Evolutionary conservation across 2,113 vertebrate genomes (phyloP).

Genomic region (Megaceryle torquata): DNA sequence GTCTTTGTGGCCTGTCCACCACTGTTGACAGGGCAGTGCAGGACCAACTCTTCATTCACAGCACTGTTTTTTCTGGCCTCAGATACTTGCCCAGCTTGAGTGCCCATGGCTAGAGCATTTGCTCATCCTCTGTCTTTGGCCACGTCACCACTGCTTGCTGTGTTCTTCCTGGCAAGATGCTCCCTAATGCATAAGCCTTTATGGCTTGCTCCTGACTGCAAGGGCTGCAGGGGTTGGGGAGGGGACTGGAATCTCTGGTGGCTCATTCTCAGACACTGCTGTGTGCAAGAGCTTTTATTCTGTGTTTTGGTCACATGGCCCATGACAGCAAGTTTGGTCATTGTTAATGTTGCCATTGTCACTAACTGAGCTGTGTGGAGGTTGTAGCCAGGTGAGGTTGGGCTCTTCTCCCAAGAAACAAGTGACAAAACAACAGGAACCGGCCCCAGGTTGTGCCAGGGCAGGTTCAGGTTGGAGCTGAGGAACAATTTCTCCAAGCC

Average conservation of each 20-base stretch:
- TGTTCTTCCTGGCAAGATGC: not conserved
- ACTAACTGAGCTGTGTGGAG: not conserved
- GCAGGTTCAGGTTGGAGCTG: not conserved
- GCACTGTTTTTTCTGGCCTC: not conserved
- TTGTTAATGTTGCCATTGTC: not conserved
- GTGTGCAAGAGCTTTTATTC: not conserved
- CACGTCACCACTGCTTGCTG: rapidly evolving
- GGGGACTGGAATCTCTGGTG: not conserved
- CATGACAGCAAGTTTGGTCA: not conserved
- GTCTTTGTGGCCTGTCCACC: not conserved
- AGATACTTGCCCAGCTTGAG: not conserved
- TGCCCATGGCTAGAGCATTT: not conserved
- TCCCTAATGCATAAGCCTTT: not conserved
- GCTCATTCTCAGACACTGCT: not conserved
- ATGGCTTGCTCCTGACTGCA: not conserved
- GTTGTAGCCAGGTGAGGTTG: not conserved
- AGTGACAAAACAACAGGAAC: not conserved
- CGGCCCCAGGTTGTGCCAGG: not conserved
- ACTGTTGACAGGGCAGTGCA: not conserved
- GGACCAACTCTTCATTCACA: not conserved
- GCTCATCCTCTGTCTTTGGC: not conserved
- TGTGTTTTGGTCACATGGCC: rapidly evolving
- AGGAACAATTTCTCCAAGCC: not conserved
- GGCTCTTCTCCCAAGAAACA: not conserved
- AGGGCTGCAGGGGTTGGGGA: not conserved